phyloP scores from a whole-genome alignment of 2,113 vertebrate species.

The Scopus umbretta region DNA sequence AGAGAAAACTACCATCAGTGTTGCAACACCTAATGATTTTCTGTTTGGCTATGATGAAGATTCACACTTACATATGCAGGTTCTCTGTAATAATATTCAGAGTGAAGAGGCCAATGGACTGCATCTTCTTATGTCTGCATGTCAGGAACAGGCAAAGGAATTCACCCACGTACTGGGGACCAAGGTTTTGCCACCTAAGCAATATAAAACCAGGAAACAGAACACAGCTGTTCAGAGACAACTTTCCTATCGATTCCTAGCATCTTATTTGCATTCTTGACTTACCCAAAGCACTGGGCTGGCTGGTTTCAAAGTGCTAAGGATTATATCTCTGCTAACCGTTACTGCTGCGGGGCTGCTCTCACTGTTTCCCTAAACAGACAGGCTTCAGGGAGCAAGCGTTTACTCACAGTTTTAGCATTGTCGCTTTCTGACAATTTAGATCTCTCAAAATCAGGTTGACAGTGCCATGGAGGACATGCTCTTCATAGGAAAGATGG shows the following conservation, averaged over 20 bases:
- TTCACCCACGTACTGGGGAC: conserved; percentile 12
- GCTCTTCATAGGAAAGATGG: not conserved
- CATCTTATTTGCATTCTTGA: not conserved
- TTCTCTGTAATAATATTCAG: not conserved
- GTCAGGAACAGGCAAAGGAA: conserved; percentile 40
- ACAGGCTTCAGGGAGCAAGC: not conserved
- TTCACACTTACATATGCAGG: not conserved
- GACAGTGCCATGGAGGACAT: not conserved
- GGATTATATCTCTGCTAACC: not conserved
- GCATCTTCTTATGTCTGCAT: not conserved
- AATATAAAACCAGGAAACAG: not conserved
- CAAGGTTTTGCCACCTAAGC: not conserved
- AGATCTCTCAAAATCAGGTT: conserved; percentile 7
- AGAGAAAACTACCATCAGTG: not conserved
- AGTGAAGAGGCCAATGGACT: not conserved
- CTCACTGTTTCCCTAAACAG: not conserved
- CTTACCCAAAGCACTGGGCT: not conserved
- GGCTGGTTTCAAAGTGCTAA: not conserved
- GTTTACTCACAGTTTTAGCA: conserved; percentile 36
- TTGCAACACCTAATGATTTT: not conserved
- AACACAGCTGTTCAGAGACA: not conserved
- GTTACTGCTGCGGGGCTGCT: not conserved
- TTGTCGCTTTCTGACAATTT: not conserved
- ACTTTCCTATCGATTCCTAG: no score
- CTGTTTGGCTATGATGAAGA: not conserved